Percentiles rank a stretch among this genome's conserved stretches.
phyloP scores from a whole-genome alignment of 1,140 invertebrate species.

The Wasmannia auropunctata region DNA sequence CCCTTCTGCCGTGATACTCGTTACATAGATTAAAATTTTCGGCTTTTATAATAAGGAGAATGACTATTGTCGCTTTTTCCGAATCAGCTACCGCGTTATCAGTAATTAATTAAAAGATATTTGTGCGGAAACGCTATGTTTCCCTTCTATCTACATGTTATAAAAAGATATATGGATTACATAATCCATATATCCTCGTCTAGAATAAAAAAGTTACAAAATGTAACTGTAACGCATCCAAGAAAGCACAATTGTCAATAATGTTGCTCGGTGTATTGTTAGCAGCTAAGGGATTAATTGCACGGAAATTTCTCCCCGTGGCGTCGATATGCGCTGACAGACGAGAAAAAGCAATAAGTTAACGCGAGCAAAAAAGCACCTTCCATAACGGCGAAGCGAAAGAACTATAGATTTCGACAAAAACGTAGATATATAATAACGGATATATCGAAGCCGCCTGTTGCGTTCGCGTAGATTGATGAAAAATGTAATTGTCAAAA shows the following conservation, averaged over 20 bases:
- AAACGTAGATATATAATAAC: slow-evolving; percentile 22
- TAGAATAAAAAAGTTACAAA: neutral
- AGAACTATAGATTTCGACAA: slow-evolving; percentile 28
- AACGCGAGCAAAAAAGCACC: slow-evolving; percentile 13
- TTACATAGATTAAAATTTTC: slow-evolving; percentile 35
- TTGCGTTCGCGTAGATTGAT: slow-evolving; percentile 62
- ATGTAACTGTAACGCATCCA: neutral
- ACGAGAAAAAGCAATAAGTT: slow-evolving; percentile 35
- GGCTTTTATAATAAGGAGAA: neutral
- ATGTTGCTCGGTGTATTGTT: neutral
- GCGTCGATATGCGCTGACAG: neutral
- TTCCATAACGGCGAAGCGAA: slow-evolving; percentile 23
- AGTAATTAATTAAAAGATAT: slow-evolving; percentile 17
- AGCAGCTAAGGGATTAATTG: slow-evolving; percentile 13
- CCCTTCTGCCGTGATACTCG: neutral
- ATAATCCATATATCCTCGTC: neutral
- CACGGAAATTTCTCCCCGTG: neutral
- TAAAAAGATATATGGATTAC: neutral
- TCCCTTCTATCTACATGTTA: neutral
- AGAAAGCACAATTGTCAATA: neutral
- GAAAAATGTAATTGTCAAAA: slow-evolving; percentile 68
- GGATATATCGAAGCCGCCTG: slow-evolving; percentile 43
- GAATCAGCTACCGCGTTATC: neutral
- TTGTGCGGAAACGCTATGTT: neutral
- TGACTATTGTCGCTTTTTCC: neutral